Percentiles rank a stretch among this genome's conserved stretches.
Evolutionary conservation across 2,113 vertebrate species (phyloP).

Genomic region (Paracanthobrama guichenoti): DNA sequence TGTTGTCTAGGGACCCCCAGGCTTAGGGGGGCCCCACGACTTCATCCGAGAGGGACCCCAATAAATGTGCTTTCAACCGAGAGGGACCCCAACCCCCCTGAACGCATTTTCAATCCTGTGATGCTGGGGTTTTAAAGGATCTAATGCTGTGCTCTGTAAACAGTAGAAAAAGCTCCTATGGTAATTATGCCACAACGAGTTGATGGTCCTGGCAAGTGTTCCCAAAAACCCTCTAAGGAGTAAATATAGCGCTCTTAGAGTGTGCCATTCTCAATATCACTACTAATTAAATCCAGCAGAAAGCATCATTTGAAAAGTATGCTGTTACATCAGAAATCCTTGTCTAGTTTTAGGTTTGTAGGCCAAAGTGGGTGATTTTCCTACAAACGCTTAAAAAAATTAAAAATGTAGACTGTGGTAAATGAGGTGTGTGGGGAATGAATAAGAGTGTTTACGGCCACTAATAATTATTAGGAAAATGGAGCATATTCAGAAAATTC

Average conservation of each 20-base stretch:
- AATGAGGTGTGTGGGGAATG: not conserved
- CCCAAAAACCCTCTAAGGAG: not conserved
- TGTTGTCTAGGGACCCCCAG: too few species aligned
- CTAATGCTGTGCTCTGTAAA: constrained; percentile 34
- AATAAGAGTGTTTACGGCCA: not conserved
- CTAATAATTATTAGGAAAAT: not conserved
- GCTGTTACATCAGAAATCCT: not conserved
- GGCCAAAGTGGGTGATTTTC: not conserved
- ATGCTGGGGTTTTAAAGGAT: constrained; percentile 36
- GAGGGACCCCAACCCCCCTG: too few species aligned
- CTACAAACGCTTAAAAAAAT: not conserved
- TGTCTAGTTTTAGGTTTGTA: not conserved
- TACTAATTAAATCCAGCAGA: not conserved
- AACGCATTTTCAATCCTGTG: too few species aligned
- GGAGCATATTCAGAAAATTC: too few species aligned
- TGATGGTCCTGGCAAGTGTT: constrained; percentile 5
- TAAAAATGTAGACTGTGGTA: not conserved
- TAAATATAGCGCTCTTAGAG: not conserved
- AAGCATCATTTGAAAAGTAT: not conserved
- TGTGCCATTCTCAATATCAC: constrained; percentile 8
- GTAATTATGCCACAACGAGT: constrained; percentile 8
- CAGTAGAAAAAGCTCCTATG: constrained; percentile 15
- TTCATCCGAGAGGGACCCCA: too few species aligned
- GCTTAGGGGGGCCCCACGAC: too few species aligned
- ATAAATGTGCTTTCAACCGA: too few species aligned